Evolutionary conservation across 2,888 invertebrate genomes (phyloP), one percentile per base, ranked within the genome.

Genomic region (Tenthredo scrophulariae): DNA sequence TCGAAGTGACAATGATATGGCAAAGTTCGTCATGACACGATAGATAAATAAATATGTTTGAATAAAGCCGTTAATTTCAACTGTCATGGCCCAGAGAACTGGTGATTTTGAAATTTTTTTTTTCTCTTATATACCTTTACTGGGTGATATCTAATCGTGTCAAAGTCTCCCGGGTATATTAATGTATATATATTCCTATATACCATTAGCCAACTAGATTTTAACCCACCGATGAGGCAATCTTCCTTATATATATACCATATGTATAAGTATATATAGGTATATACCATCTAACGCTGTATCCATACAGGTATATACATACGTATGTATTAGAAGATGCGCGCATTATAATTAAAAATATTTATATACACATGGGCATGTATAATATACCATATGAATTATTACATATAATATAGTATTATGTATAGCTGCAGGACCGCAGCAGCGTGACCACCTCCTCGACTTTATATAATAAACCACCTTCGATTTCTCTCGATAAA

Each of bases 401-500:
- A 67, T 67, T 33, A 33, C 22, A 62, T 62, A 26, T 33, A 13
- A 33, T 33, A 33, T 67, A 29, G 33, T 18, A 33, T 67, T 33
- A 67, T 67, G 5, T 13, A 13, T 43, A 74, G 26, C 40, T n/a
- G 74, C 9, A 74, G 54, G 54, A 54, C 54, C 7, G n/a, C 74
- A 18, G 50, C 77, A 22, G 77, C 77, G 7, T 50, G 58, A 62
- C 58, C 33, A 37, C 46, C 33, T 58, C 46, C 33, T 58, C 33
- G 33, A 5, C 1, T 80, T 80, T 80, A 80, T 62, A 80, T 80
- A 80, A 80, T 62, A 37, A 79, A 74, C 40, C 80, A 62, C 80
- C 80, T 80, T 80, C 80, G 80, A 80, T 80, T 80, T 80, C 80
- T 80, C 80, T 50, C 58, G 80, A 80, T 80, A 80, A 80, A 58